Evolutionary conservation across 1,140 invertebrate species (phyloP).

Genomic region (Lepidurus packardi): DNA sequence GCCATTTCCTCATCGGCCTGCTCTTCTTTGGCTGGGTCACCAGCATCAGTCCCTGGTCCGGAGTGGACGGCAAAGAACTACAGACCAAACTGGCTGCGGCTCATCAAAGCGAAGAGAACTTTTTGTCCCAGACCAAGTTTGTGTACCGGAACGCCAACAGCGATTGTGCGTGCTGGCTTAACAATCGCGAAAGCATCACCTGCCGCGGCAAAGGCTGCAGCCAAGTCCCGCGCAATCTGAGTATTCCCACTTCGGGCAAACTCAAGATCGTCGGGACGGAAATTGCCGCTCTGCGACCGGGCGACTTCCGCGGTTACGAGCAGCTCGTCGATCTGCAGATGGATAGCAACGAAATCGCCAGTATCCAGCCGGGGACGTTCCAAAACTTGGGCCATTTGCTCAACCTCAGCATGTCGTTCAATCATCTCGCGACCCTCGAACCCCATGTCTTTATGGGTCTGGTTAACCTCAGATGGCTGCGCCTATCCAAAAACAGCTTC

Average conservation of each 20-base stretch:
- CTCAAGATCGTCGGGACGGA: neutral
- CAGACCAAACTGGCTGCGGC: neutral
- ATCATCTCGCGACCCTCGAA: conserved; percentile 10
- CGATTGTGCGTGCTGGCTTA: conserved; percentile 1
- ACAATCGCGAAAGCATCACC: neutral
- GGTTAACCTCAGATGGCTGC: conserved; percentile 44
- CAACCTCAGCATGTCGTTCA: conserved; percentile 29
- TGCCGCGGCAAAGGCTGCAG: conserved; percentile 12
- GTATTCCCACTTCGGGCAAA: neutral
- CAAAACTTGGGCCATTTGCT: conserved; percentile 26
- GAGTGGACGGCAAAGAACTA: neutral
- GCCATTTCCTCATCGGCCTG: neutral
- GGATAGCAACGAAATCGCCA: conserved; percentile 28
- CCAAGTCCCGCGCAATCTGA: neutral
- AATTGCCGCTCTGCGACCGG: neutral
- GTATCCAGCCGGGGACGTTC: conserved; percentile 30
- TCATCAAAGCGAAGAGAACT: neutral
- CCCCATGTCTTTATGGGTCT: conserved; percentile 41
- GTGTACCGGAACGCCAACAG: conserved; percentile 4
- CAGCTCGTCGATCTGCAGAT: conserved; percentile 29
- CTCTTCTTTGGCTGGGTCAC: neutral
- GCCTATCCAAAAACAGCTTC: conserved; percentile 48
- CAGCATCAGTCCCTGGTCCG: neutral
- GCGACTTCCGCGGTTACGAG: conserved; percentile 5
- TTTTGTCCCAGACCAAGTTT: neutral